phyloP scores from a whole-genome alignment of 2,888 invertebrate species.

The Cyaniris semiargus region DNA sequence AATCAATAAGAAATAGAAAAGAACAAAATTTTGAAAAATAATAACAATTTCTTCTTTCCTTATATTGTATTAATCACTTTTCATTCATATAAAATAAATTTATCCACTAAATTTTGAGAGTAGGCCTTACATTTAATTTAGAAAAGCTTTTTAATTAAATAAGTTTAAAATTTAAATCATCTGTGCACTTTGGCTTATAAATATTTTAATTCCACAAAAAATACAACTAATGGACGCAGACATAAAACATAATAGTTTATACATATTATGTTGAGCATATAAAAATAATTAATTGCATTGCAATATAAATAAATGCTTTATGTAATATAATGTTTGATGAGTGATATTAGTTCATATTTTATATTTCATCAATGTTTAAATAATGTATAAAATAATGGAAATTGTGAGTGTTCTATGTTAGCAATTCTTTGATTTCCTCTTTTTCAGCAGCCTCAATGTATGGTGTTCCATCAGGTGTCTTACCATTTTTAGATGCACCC shows the following conservation, averaged over 20 bases:
- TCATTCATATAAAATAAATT: constrained; percentile 66
- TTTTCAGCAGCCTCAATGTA: constrained; percentile 95
- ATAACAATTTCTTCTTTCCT: constrained; percentile 68
- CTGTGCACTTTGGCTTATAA: constrained; percentile 39
- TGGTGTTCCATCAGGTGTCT: constrained; percentile 92
- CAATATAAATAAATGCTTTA: constrained; percentile 78
- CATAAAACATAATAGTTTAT: constrained; percentile 49
- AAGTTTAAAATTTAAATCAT: constrained; percentile 38
- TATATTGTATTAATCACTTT: constrained; percentile 46
- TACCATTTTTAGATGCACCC: constrained; percentile 91
- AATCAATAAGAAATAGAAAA: not conserved
- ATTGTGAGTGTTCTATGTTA: constrained; percentile 58
- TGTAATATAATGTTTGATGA: constrained; percentile 62
- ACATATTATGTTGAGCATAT: constrained; percentile 69
- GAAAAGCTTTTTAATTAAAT: constrained; percentile 39
- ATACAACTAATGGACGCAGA: constrained; percentile 66
- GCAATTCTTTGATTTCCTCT: constrained; percentile 91
- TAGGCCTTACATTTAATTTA: constrained; percentile 55
- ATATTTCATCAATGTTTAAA: constrained; percentile 61
- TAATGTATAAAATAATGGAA: constrained; percentile 49
- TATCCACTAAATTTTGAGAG: constrained; percentile 67
- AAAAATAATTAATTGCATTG: constrained; percentile 74
- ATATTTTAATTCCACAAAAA: constrained; percentile 51
- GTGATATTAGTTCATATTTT: constrained; percentile 54
- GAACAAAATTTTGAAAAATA: constrained; percentile 9